phyloP scores from a whole-genome alignment of 92 coral and sea anemone genomes.

The Muricea muricata region DNA sequence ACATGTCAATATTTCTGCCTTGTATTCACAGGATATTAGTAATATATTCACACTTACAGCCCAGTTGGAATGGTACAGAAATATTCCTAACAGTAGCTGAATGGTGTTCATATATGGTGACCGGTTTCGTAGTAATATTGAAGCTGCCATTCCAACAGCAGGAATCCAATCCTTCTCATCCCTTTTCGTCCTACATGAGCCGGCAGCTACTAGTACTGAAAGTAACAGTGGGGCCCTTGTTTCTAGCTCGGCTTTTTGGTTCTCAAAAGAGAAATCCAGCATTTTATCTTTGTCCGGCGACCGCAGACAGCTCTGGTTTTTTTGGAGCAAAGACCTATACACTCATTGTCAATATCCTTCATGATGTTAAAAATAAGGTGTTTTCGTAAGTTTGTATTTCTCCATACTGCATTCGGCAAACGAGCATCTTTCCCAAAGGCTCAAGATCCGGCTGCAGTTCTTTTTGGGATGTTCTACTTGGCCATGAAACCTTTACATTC shows the following conservation, averaged over 20 bases:
- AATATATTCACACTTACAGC: too few relatives aligned
- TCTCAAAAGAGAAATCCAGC: slow-evolving; percentile 29
- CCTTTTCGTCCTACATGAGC: slow-evolving; percentile 44
- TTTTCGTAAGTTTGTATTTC: not conserved
- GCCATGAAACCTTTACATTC: not conserved
- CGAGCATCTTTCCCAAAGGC: slow-evolving; percentile 6
- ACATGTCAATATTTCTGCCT: too few relatives aligned
- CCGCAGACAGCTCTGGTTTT: slow-evolving; percentile 3
- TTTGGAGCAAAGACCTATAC: slow-evolving; percentile 7
- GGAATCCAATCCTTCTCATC: slow-evolving; percentile 27
- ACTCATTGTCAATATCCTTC: not conserved
- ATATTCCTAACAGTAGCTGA: too few relatives aligned
- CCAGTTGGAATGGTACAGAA: too few relatives aligned
- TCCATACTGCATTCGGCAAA: too few relatives aligned
- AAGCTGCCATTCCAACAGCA: slow-evolving; percentile 83
- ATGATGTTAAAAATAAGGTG: not conserved
- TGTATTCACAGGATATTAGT: too few relatives aligned
- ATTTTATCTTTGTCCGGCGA: slow-evolving; percentile 44
- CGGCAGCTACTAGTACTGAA: slow-evolving; percentile 57
- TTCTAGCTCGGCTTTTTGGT: slow-evolving; percentile 34
- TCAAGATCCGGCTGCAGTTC: not conserved
- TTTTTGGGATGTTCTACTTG: not conserved
- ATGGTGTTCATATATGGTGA: too few relatives aligned
- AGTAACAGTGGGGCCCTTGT: slow-evolving; percentile 65
- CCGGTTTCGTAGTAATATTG: too few relatives aligned